These are phyloP conservation scores for Zaprionus gabonicus DNA, from an alignment of 1,140 invertebrate species.

Conservation along the genomic window DNA sequence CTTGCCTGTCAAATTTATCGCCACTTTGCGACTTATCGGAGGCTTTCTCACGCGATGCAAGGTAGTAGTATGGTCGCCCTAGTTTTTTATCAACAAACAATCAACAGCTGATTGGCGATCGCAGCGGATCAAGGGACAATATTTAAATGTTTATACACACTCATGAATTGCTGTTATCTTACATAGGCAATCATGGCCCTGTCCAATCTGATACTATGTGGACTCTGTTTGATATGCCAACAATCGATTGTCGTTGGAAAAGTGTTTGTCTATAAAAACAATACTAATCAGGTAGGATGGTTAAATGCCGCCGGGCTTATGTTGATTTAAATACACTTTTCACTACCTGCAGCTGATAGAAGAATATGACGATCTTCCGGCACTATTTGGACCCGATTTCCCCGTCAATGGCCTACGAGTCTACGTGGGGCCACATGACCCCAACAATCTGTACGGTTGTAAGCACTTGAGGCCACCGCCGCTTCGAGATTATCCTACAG, in stretches of 20 bases:
- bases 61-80: background rate
- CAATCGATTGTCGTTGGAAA: conserved; percentile 51
- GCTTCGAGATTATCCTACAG: conserved; percentile 84
- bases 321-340: background rate
- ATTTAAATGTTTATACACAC: background rate
- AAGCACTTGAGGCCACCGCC: conserved; percentile 84
- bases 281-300: conserved; percentile 51
- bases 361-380: conserved; percentile 89
- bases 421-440: conserved; percentile 87
- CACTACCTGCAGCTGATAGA: conserved; percentile 85
- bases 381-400: conserved; percentile 88
- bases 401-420: conserved; percentile 87
- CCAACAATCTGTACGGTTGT: conserved; percentile 58
- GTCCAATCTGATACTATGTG: conserved; percentile 48
- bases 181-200: conserved; percentile 3
- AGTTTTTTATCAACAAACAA: conserved; percentile 39
- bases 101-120: conserved; percentile 35
- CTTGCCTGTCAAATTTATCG: too few relatives aligned
- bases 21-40: too few relatives aligned
- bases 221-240: conserved; percentile 54
- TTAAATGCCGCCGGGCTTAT: too few relatives aligned
- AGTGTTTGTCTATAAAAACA: conserved; percentile 64
- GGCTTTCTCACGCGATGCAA: too few relatives aligned
- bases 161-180: conserved; percentile 55
- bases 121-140: too few relatives aligned